Evolutionary conservation across 2,888 invertebrate species (phyloP), one percentile per base, ranked within the genome.

Genomic region (Caradrina kadenii): DNA sequence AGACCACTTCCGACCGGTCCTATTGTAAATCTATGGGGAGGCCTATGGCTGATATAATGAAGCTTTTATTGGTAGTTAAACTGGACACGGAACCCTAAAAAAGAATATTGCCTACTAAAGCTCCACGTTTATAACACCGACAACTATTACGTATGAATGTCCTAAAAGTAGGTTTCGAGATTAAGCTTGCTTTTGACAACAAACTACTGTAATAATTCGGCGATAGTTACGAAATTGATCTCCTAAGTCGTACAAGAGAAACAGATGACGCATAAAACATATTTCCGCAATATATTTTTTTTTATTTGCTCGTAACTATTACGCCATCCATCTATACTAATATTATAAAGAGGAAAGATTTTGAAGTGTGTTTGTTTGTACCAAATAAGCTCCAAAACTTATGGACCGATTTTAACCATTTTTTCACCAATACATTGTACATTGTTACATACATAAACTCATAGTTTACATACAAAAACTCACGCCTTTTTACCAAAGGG

Each of bases 251-350:
- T 59, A 70, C 35, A 58, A 60, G 15, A 21, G 42, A 65, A 58
- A 60, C 55, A 61, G 22, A 73, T 50, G 63, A 31, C 61, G 53
- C 17, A 73, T 70, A 76, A 69, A 76, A 69, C 42, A 35, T 69
- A 66, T 67, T 67, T 64, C 17, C 58, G 53, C 70, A 64, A 72
- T 74, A 66, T 63, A 42, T 49, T 69, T 63, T 76, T 69, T 73
- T 69, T 72, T 53, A 26, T 63, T 56, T 35, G 7, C 35, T 55
- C 31, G 68, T 73, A 42, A 56, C 52, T 52, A 64, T 73, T 52
- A 53, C 8, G n/a, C 60, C 54, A 17, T 45, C 15, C 1, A 42
- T 2, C 13, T 42, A 42, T 42, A 10, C 26, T 26, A 26, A 26
- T 26, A 26, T 26, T 26, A 26, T 26, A 26, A 26, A 26, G 4